phyloP scores from a whole-genome alignment of 2,797 vertebrate genomes.

The Poeciliopsis turneri region DNA sequence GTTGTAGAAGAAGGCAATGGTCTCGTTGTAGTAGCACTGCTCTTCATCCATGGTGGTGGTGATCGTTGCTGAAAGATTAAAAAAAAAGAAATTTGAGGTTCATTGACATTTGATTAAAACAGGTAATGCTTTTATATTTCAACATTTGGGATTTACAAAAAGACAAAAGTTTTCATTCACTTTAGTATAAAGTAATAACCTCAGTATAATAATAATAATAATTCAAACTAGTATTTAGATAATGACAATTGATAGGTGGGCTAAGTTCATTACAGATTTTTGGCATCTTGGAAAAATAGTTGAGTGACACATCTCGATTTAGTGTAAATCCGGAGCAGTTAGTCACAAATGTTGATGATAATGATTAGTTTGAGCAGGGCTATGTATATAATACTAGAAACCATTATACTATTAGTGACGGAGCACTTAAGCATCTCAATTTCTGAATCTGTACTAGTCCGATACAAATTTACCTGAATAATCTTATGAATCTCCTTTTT shows the following conservation, averaged over 20 bases:
- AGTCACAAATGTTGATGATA: neutral
- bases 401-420: neutral
- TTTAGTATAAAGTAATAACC: neutral
- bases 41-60: constrained; percentile 81
- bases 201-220: neutral
- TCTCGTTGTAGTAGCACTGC: constrained; percentile 98
- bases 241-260: neutral
- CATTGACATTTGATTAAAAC: neutral
- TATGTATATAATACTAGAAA: neutral
- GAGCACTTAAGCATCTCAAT: neutral
- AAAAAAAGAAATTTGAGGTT: neutral
- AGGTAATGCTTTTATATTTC: neutral
- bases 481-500: neutral
- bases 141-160: neutral
- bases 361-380: neutral
- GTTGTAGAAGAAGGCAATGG: constrained; percentile 99
- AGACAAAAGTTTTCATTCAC: neutral
- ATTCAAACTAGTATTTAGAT: neutral
- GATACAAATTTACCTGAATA: neutral
- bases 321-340: neutral
- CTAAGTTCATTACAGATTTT: neutral
- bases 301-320: neutral
- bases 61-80: constrained; percentile 47
- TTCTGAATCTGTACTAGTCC: neutral
- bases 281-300: neutral